Percentiles rank a stretch among this genome's conserved stretches.
phyloP scores from a whole-genome alignment of 2,113 vertebrate genomes.

The Axis porcinus region DNA sequence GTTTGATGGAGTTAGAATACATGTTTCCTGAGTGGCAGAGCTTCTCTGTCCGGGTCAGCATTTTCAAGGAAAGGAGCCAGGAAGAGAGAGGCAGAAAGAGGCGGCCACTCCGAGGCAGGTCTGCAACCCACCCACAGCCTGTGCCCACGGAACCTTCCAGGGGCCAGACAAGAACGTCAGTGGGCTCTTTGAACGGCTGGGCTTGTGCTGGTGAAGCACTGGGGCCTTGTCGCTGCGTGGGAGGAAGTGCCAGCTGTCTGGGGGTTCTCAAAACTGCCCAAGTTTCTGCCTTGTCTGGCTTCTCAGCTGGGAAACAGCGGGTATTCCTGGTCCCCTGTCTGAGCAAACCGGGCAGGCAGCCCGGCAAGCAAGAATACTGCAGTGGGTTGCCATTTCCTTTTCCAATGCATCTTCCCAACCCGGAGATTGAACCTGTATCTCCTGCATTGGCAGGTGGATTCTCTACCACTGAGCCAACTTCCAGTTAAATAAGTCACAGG shows the following conservation, averaged over 20 bases:
- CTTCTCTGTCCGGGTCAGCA: background rate
- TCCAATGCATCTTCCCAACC: background rate
- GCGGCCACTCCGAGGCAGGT: accelerated
- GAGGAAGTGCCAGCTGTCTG: background rate
- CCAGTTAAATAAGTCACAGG: background rate
- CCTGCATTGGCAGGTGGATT: background rate
- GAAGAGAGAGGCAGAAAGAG: background rate
- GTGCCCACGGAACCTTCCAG: accelerated
- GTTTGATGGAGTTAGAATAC: background rate
- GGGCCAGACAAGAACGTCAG: background rate
- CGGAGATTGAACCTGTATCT: background rate
- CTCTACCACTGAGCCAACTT: background rate
- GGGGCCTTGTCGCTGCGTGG: background rate
- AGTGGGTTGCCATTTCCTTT: background rate
- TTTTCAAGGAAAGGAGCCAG: background rate
- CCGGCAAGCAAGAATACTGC: background rate
- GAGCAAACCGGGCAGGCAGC: background rate
- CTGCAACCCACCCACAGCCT: background rate
- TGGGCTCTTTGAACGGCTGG: background rate
- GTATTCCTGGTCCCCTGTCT: background rate
- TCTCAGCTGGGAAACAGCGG: background rate
- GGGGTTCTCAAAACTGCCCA: background rate
- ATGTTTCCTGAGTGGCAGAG: background rate
- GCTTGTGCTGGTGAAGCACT: too few species aligned
- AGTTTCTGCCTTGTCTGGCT: background rate